These are phyloP conservation scores for Latrodectus hesperus DNA, from an alignment of 2,888 invertebrate genomes.

Conservation along the genomic window DNA sequence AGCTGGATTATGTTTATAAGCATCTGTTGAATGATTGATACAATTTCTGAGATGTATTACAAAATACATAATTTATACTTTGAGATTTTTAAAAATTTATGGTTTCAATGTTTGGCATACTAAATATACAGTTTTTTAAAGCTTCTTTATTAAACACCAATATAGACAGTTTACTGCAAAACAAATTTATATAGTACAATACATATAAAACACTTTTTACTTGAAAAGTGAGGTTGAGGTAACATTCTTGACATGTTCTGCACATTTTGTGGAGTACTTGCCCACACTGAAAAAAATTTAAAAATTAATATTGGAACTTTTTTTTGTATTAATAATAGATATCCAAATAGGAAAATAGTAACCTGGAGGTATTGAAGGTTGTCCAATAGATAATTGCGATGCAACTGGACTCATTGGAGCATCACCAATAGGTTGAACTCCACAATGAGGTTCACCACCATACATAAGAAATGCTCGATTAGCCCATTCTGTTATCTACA, in stretches of 20 bases:
- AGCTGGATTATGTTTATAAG: no score
- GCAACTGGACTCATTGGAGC: constrained; percentile 22
- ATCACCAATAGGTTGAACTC: constrained; percentile 27
- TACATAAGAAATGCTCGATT: constrained; percentile 87
- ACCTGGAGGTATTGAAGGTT: constrained; percentile 46
- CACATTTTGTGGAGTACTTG: constrained; percentile 60
- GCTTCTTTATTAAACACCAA: no score
- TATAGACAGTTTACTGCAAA: background rate
- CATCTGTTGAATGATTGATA: no score
- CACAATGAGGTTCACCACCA: constrained; percentile 82
- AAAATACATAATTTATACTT: background rate
- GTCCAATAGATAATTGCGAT: constrained; percentile 38
- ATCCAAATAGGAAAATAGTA: background rate
- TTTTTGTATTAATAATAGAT: background rate
- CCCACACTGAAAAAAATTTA: constrained; percentile 49
- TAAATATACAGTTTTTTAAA: background rate
- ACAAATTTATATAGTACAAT: background rate
- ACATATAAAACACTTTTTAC: constrained; percentile 22
- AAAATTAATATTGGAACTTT: background rate
- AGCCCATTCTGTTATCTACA: constrained; percentile 60
- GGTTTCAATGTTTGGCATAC: background rate
- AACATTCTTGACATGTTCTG: constrained; percentile 26
- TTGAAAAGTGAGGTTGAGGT: constrained; percentile 62
- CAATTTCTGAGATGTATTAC: no score
- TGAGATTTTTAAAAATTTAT: background rate